Evolutionary conservation across 2,797 vertebrate genomes (phyloP).

Genomic region (Parambassis ranga): DNA sequence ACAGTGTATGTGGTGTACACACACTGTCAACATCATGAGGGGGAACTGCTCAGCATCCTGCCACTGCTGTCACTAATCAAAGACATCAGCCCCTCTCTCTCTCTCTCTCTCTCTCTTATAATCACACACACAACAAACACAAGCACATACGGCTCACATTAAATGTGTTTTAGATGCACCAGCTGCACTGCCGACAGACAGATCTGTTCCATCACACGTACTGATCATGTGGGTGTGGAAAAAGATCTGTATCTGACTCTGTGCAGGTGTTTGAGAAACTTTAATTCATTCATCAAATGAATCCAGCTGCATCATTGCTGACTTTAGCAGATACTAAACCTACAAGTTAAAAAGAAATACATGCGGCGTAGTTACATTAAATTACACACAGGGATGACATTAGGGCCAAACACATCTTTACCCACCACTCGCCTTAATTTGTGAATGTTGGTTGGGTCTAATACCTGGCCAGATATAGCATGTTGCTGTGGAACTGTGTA

Average conservation of each 20-base stretch:
- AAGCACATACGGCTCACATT: background rate
- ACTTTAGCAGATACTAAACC: constrained; percentile 34
- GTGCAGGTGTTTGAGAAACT: constrained; percentile 23
- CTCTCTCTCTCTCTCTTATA: constrained; percentile 43
- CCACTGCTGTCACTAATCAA: constrained; percentile 50
- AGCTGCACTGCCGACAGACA: constrained; percentile 45
- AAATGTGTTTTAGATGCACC: constrained; percentile 16
- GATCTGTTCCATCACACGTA: constrained; percentile 41
- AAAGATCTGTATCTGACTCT: constrained; percentile 54
- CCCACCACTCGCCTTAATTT: too few species aligned
- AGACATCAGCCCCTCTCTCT: too few species aligned
- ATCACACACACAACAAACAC: background rate
- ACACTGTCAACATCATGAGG: constrained; percentile 24
- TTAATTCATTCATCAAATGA: constrained; percentile 25
- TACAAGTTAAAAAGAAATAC: constrained; percentile 15
- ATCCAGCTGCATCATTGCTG: background rate
- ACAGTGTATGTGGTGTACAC: background rate
- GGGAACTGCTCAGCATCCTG: constrained; percentile 49
- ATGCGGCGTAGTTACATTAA: background rate
- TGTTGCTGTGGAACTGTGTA: too few species aligned
- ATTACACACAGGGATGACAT: too few species aligned
- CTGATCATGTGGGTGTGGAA: constrained; percentile 46
- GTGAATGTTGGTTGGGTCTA: too few species aligned
- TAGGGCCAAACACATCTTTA: too few species aligned
- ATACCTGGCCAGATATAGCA: too few species aligned